Evolutionary conservation across 2,797 vertebrate species (phyloP).

Genomic region (Cyclopterus lumpus): DNA sequence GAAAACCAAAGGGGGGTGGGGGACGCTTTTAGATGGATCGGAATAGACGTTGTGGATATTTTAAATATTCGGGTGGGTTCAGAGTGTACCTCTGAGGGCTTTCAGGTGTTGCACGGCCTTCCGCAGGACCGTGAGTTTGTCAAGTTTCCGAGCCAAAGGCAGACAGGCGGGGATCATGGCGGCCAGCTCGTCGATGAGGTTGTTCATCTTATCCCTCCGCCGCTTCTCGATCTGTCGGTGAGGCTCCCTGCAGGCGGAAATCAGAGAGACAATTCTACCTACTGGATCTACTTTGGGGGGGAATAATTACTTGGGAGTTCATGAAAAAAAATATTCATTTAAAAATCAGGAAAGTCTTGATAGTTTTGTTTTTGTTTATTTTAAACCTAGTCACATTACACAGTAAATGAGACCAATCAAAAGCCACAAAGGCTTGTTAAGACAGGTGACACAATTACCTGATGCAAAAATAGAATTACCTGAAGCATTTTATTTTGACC

Average conservation of each 20-base stretch:
- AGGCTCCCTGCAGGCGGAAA: constrained; percentile 86
- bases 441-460: neutral
- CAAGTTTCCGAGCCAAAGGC: constrained; percentile 91
- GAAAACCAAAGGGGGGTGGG: neutral
- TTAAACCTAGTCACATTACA: neutral
- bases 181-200: constrained; percentile 93
- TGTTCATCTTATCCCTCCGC: constrained; percentile 95
- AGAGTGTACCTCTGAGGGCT: constrained; percentile 87
- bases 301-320: neutral
- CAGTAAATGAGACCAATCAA: neutral
- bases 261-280: neutral
- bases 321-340: no score
- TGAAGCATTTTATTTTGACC: constrained; percentile 80
- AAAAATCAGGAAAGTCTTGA: neutral
- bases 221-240: constrained; percentile 95
- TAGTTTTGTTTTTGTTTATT: neutral
- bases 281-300: neutral
- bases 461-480: constrained; percentile 51
- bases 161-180: constrained; percentile 93
- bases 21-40: neutral
- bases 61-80: neutral
- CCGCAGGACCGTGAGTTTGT: constrained; percentile 93
- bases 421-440: neutral
- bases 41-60: fast-evolving
- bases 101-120: constrained; percentile 97